Base-by-base conservation (phyloP, 2,797 vertebrate genomes). In the Cossypha heuglini region DNA sequence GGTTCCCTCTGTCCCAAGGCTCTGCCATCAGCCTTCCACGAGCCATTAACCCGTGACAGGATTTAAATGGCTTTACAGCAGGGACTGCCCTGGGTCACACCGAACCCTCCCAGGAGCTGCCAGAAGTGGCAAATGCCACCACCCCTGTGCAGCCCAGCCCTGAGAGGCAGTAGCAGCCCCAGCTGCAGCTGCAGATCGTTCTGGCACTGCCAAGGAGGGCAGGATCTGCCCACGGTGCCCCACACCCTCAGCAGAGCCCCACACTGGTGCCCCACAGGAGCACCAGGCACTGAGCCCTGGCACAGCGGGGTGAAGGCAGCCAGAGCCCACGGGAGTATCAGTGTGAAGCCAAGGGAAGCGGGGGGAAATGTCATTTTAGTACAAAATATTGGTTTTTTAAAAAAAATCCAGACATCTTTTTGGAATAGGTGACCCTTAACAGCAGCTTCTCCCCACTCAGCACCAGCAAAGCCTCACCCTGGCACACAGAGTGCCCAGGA, bases 161-260 rank as follows among this genome's bases (percentile, higher is more conserved):
- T 1, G 6, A 35, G 72, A 8, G 31, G 62, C 15, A 7, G 66
- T 5, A 21, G 79, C 62, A 71, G 86, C 74, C 57, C 40, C 1
- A 0, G 48, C 13, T 0, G 0, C 11, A 5, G 54, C 20, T 10
- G 4, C 11, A 24, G 40, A 54, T 55, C 9, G 0, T 18, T 38
- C n/a, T 16, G 61, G 17, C 35, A 49, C 5, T 3, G 6, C 46
- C 22, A 3, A 19, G 40, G 48, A 67, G 48, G 42, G 52, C 63
- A 48, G 58, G 55, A 49, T 28, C 11, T 4, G 2, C n/a, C 38
- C 61, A 12, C 0, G 0, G 46, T 26, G 58, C 31, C 55, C 35
- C 43, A 28, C 25, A 4, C 4, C 21, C 46, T 6, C 3, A 2
- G 48, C 59, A 13, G 38, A 71, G 35, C 66, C 74, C 61, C 25